Conservation (phyloP, 2,113 vertebrate genomes). For the Nymphicus hollandicus region DNA sequence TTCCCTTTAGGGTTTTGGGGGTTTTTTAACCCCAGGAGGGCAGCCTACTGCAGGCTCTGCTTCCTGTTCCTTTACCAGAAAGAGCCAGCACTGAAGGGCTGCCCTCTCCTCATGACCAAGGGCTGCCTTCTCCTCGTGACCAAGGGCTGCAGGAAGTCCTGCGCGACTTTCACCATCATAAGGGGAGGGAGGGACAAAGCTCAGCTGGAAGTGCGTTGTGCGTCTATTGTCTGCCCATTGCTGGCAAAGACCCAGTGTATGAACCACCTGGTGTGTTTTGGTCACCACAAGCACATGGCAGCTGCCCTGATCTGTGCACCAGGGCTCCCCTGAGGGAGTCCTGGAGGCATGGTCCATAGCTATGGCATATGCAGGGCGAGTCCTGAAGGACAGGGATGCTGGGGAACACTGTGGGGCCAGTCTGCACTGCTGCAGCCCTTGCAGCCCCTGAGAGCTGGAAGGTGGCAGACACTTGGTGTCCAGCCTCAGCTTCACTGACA, state of each 20-base stretch:
- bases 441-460: not conserved
- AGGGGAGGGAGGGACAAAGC: not conserved
- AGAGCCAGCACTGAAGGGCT: fast-evolving
- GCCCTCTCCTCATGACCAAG: no score
- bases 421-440: not conserved
- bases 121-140: fast-evolving
- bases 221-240: not conserved
- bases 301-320: not conserved
- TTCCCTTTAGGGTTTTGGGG: constrained; percentile 24
- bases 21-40: not conserved
- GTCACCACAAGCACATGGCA: fast-evolving
- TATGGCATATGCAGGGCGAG: not conserved
- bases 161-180: fast-evolving
- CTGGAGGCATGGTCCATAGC: not conserved
- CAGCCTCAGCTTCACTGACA: fast-evolving
- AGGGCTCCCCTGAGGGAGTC: not conserved
- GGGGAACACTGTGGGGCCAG: not conserved
- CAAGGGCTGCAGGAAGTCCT: fast-evolving
- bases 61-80: not conserved
- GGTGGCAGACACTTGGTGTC: not conserved
- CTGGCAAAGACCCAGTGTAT: not conserved
- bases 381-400: not conserved
- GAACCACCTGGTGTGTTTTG: not conserved
- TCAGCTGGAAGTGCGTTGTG: not conserved
- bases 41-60: not conserved